These are phyloP conservation scores for Encarsia formosa DNA, from an alignment of 2,888 invertebrate genomes.

Conservation along the genomic window DNA sequence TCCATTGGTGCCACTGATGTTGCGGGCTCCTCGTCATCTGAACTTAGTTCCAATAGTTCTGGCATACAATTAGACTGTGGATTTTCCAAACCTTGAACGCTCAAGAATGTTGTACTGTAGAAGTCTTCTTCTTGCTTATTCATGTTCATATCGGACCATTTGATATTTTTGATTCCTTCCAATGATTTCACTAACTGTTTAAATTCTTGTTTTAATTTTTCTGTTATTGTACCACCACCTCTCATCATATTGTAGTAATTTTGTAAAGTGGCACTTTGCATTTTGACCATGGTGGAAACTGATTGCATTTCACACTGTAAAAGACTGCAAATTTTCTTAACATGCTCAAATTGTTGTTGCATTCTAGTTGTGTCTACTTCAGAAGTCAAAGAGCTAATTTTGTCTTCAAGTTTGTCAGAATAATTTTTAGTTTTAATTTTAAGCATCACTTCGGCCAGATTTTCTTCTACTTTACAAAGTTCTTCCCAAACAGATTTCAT, in stretches of 20 bases:
- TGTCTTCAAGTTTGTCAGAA: constrained; percentile 32
- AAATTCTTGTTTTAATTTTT: constrained; percentile 58
- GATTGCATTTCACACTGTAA: constrained; percentile 57
- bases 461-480: constrained; percentile 36
- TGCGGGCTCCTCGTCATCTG: constrained; percentile 24
- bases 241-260: constrained; percentile 59
- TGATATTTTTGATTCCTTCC: constrained; percentile 59
- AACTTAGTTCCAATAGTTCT: constrained; percentile 17
- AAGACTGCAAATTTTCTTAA: constrained; percentile 51
- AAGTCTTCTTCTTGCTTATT: constrained; percentile 40
- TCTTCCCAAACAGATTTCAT: constrained; percentile 43
- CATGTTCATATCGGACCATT: constrained; percentile 57
- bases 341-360: constrained; percentile 49
- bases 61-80: constrained; percentile 37
- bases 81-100: constrained; percentile 34
- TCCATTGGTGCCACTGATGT: constrained; percentile 2
- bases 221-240: constrained; percentile 59
- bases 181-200: constrained; percentile 58
- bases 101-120: constrained; percentile 40
- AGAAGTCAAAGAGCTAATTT: constrained; percentile 29
- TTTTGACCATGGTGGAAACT: constrained; percentile 53
- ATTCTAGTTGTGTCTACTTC: constrained; percentile 40
- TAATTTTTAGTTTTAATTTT: constrained; percentile 35
- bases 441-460: constrained; percentile 31
- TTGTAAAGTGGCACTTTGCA: constrained; percentile 57